A percentile compares a stretch with the other conserved stretches of the same genome.
phyloP scores from a whole-genome alignment of 2,888 invertebrate genomes.

The Meghimatium bilineatum region DNA sequence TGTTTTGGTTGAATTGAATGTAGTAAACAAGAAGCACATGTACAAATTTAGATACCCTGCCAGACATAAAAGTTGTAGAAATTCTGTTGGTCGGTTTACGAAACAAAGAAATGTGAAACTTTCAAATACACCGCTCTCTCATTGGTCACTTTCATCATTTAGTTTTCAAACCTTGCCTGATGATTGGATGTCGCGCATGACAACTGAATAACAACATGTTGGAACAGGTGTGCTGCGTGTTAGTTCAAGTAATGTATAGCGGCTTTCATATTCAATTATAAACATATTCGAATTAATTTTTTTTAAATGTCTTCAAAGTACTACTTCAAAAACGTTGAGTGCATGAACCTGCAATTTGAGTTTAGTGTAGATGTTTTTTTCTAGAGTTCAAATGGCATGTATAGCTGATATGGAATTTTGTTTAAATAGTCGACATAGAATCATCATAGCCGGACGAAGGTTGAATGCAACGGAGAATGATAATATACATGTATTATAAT shows the following conservation, averaged over 20 bases:
- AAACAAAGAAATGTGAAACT: conserved; percentile 28
- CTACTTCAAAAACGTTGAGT: neutral
- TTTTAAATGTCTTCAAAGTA: neutral
- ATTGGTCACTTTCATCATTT: conserved; percentile 3
- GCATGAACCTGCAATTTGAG: neutral
- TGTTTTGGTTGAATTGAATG: conserved; percentile 14
- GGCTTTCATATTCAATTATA: neutral
- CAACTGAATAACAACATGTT: conserved; percentile 28
- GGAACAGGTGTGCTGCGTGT: conserved; percentile 20
- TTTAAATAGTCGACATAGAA: no score
- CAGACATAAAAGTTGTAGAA: conserved; percentile 20
- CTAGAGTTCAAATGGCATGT: no score
- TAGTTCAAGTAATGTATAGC: neutral
- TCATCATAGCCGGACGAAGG: no score
- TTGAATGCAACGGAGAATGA: no score
- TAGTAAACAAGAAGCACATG: conserved; percentile 22
- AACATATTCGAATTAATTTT: conserved; percentile 17
- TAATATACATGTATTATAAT: no score
- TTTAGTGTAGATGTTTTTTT: neutral
- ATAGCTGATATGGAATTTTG: no score
- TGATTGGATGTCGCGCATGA: conserved; percentile 12
- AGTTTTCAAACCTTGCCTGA: neutral
- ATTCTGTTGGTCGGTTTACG: neutral
- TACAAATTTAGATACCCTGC: neutral
- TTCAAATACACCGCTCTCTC: conserved; percentile 3